Evolutionary conservation across 2,888 invertebrate genomes (phyloP).

Genomic region (Dendrolimus houi): DNA sequence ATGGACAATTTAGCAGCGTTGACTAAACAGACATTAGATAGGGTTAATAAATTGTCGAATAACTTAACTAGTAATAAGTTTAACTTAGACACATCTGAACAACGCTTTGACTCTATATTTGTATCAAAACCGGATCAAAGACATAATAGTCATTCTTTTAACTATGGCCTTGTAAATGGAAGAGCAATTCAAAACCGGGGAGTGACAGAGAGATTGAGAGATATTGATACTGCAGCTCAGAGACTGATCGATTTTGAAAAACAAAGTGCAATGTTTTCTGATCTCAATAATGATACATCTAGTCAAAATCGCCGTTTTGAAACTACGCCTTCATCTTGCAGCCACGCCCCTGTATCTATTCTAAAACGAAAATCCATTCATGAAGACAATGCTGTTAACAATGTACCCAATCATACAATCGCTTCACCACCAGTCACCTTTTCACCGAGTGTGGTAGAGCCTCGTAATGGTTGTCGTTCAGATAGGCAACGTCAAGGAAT

Average conservation of each 20-base stretch:
- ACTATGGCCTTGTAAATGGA: slow-evolving; percentile 49
- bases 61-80: slow-evolving; percentile 71
- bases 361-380: slow-evolving; percentile 80
- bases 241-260: slow-evolving; percentile 74
- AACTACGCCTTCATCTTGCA: slow-evolving; percentile 46
- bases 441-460: slow-evolving; percentile 84
- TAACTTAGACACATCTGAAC: slow-evolving; percentile 53
- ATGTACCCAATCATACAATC: slow-evolving; percentile 68
- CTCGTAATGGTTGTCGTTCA: slow-evolving; percentile 71
- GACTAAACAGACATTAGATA: slow-evolving; percentile 80
- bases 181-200: slow-evolving; percentile 48
- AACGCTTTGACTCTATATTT: slow-evolving; percentile 53
- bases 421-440: slow-evolving; percentile 86
- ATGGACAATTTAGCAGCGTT: slow-evolving; percentile 80
- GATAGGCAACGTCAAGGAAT: slow-evolving; percentile 84
- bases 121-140: slow-evolving; percentile 48
- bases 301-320: slow-evolving; percentile 71
- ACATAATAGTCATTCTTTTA: slow-evolving; percentile 48
- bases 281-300: slow-evolving; percentile 70
- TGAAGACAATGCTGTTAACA: slow-evolving; percentile 67
- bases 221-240: slow-evolving; percentile 72
- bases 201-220: slow-evolving; percentile 63
- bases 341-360: slow-evolving; percentile 78
- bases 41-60: slow-evolving; percentile 79
- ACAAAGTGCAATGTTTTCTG: slow-evolving; percentile 74